These are phyloP conservation scores for Ciconia stormi DNA, from an alignment of 2,113 vertebrate genomes.

Conservation along the genomic window DNA sequence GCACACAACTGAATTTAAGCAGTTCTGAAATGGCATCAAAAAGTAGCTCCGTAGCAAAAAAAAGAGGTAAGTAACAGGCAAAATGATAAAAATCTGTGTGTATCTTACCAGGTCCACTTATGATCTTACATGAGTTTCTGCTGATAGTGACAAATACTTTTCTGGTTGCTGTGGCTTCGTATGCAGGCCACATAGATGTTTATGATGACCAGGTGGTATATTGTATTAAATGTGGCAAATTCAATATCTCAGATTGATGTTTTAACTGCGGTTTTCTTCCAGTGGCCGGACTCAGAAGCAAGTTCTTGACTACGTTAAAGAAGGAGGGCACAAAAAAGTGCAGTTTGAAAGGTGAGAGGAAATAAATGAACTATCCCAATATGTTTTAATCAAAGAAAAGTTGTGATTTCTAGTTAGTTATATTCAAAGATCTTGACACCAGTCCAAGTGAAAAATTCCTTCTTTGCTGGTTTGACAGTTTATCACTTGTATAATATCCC, in stretches of 20 bases:
- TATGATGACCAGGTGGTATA: not conserved
- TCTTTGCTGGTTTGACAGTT: not conserved
- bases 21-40: not conserved
- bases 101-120: not conserved
- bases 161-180: not conserved
- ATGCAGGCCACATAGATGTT: not conserved
- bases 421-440: not conserved
- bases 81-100: not conserved
- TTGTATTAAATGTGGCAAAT: not conserved
- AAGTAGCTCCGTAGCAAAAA: not conserved
- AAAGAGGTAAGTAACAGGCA: not conserved
- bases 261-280: slow-evolving; percentile 14
- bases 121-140: not conserved
- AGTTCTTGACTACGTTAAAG: slow-evolving; percentile 95
- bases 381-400: not conserved
- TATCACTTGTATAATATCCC: not conserved
- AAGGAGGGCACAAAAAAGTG: slow-evolving; percentile 95
- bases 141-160: not conserved
- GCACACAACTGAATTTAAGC: not conserved
- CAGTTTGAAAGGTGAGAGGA: slow-evolving; percentile 93
- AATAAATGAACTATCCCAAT: not conserved
- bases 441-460: not conserved
- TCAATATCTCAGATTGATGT: not conserved
- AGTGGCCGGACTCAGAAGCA: slow-evolving; percentile 99
- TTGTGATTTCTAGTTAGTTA: not conserved